These are phyloP conservation scores for Andrena chrysosceles DNA, from an alignment of 2,888 invertebrate species.

Conservation along the genomic window DNA sequence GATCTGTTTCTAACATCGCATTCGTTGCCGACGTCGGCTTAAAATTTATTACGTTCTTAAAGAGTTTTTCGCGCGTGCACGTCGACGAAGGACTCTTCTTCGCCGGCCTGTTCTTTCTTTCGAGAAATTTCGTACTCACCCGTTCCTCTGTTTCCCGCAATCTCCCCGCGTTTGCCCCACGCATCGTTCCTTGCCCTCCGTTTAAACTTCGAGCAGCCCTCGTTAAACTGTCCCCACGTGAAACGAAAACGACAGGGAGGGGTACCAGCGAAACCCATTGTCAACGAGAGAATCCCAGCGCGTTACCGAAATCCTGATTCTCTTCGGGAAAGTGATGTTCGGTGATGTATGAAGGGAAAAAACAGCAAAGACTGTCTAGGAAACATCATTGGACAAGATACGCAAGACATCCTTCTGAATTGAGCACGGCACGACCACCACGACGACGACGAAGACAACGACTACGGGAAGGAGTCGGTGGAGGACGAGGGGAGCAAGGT, in stretches of 20 bases:
- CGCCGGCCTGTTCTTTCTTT: constrained; percentile 37
- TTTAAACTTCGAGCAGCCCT: background rate
- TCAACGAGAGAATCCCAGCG: background rate
- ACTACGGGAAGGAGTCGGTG: background rate
- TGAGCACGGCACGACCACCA: background rate
- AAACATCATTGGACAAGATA: constrained; percentile 2
- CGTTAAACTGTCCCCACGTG: background rate
- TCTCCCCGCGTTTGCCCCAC: constrained; percentile 29
- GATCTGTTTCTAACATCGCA: constrained; percentile 68
- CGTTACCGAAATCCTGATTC: background rate
- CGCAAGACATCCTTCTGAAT: background rate
- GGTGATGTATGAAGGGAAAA: constrained; percentile 11
- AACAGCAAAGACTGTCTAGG: background rate
- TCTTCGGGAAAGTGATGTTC: constrained; percentile 11
- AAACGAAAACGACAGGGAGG: background rate
- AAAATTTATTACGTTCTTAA: constrained; percentile 28
- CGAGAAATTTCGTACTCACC: constrained; percentile 35
- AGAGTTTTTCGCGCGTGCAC: constrained; percentile 51
- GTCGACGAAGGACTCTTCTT: constrained; percentile 63
- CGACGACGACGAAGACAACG: background rate
- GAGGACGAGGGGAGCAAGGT: constrained; percentile 11
- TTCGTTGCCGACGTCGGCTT: constrained; percentile 45
- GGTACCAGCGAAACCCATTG: background rate
- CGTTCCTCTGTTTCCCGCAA: background rate
- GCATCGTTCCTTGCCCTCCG: constrained; percentile 58